Conservation (phyloP, 2,797 vertebrate species). For the Falco biarmicus region DNA sequence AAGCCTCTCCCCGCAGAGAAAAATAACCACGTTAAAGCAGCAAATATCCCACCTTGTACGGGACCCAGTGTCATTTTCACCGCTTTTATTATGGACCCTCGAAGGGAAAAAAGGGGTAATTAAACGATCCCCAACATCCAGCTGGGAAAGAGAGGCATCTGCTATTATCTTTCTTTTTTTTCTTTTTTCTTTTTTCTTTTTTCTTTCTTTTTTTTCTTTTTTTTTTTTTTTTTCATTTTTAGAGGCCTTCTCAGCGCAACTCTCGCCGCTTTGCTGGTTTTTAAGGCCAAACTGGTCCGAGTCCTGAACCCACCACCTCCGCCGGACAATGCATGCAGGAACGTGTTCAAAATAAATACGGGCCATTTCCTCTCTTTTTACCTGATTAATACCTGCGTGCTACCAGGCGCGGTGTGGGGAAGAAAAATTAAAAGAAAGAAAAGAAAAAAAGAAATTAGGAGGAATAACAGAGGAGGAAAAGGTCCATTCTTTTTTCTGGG, state of each 20-base stretch:
- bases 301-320: neutral
- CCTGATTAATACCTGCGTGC: neutral
- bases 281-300: neutral
- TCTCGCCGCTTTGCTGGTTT: neutral
- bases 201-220: no score
- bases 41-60: neutral
- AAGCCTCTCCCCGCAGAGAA: neutral
- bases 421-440: no score
- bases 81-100: conserved; percentile 26
- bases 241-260: conserved; percentile 6
- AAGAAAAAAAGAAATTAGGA: fast-evolving
- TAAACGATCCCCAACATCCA: conserved; percentile 58
- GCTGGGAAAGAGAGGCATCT: conserved; percentile 38
- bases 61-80: conserved; percentile 40
- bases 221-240: neutral
- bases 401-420: neutral
- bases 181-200: no score
- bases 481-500: neutral
- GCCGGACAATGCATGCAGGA: neutral
- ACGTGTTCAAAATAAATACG: neutral
- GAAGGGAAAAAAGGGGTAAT: conserved; percentile 31
- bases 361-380: neutral
- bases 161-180: neutral
- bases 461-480: neutral
- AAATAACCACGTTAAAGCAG: neutral